Evolutionary conservation across 2,888 invertebrate species (phyloP).

Genomic region (Carcina quercana): DNA sequence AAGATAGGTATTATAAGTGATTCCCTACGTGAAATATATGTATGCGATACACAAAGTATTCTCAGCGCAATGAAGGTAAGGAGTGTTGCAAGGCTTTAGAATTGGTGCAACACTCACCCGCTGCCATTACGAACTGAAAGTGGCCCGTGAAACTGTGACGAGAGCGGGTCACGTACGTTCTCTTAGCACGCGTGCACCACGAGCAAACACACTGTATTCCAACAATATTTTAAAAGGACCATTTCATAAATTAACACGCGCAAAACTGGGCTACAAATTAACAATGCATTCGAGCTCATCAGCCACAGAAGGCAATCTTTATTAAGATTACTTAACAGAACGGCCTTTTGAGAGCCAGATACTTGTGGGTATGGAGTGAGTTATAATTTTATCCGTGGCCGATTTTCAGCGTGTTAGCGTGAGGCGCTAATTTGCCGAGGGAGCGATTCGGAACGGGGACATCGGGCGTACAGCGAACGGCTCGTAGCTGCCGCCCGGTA

Average conservation of each 20-base stretch:
- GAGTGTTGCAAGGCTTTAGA: slow-evolving; percentile 22
- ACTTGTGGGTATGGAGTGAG: slow-evolving; percentile 12
- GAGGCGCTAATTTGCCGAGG: slow-evolving; percentile 56
- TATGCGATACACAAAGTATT: slow-evolving; percentile 21
- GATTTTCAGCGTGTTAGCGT: slow-evolving; percentile 39
- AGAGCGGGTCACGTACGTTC: slow-evolving; percentile 48
- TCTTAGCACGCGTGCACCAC: slow-evolving; percentile 34
- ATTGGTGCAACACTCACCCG: slow-evolving; percentile 35
- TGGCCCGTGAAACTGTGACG: slow-evolving; percentile 52
- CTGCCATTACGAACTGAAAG: slow-evolving; percentile 51
- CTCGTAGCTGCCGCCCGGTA: slow-evolving; percentile 21
- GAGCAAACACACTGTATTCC: slow-evolving; percentile 9
- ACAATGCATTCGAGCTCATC: slow-evolving; percentile 11
- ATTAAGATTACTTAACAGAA: too few relatives aligned
- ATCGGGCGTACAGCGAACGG: slow-evolving; percentile 44
- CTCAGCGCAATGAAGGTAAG: slow-evolving; percentile 23
- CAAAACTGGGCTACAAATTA: slow-evolving; percentile 14
- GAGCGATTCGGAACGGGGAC: slow-evolving; percentile 62
- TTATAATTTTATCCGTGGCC: slow-evolving; percentile 34
- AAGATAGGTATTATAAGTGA: too few relatives aligned
- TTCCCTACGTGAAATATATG: too few relatives aligned
- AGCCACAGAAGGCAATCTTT: too few relatives aligned
- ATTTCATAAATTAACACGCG: slow-evolving; percentile 17
- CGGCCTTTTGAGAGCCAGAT: background rate
- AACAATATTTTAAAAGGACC: slow-evolving; percentile 21